Percentiles rank a stretch among this genome's conserved stretches.
Evolutionary conservation across 2,113 vertebrate genomes (phyloP).

Genomic region (Guaruba guarouba): DNA sequence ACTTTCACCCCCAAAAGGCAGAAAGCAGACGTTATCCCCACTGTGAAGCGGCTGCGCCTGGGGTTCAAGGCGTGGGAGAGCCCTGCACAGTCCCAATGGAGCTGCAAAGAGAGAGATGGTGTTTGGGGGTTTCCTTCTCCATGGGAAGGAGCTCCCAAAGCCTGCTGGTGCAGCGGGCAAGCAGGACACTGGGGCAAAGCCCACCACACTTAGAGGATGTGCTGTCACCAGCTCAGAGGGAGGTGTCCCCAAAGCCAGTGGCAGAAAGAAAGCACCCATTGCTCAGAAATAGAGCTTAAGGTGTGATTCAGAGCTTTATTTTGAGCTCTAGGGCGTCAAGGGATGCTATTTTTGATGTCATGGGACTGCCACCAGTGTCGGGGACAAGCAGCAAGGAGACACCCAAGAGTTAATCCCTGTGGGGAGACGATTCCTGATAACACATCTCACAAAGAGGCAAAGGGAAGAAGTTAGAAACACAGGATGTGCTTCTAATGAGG

Average conservation of each 20-base stretch:
- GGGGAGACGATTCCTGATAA: neutral
- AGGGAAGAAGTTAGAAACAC: neutral
- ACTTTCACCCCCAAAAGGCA: neutral
- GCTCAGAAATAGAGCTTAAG: neutral
- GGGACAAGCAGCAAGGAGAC: neutral
- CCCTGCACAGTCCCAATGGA: neutral
- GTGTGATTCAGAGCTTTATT: neutral
- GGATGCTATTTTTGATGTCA: neutral
- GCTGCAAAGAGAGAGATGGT: neutral
- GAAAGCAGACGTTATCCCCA: neutral
- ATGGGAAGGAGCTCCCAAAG: neutral
- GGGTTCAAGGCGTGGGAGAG: neutral
- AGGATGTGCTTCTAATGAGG: neutral
- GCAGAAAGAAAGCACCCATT: fast-evolving
- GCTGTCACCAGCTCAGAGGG: neutral
- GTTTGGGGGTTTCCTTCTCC: neutral
- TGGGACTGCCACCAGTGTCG: neutral
- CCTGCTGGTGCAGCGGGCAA: neutral
- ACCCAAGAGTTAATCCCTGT: neutral
- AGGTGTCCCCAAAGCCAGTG: neutral
- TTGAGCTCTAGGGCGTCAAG: neutral
- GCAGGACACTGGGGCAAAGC: neutral
- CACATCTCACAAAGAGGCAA: neutral
- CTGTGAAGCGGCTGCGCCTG: fast-evolving
- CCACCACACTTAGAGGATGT: fast-evolving